These are phyloP conservation scores for Actinia equina DNA, from an alignment of 64 coral and sea anemone species.

Conservation along the genomic window DNA sequence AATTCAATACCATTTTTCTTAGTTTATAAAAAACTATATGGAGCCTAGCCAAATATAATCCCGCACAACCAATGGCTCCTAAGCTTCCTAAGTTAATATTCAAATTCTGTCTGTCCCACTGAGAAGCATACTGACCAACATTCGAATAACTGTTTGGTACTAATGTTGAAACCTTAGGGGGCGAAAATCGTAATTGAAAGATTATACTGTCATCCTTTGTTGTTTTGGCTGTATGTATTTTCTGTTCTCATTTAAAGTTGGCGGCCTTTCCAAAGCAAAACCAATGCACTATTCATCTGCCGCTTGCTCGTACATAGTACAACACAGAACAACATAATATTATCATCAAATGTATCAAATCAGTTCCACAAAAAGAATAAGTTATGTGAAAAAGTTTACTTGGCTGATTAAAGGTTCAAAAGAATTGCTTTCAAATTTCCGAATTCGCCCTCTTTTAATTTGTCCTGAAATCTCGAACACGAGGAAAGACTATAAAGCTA, in stretches of 20 bases:
- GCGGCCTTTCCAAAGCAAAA: neutral
- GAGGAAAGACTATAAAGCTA: neutral
- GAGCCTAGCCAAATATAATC: neutral
- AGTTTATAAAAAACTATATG: neutral
- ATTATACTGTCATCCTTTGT: neutral
- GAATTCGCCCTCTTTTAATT: neutral
- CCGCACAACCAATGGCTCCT: neutral
- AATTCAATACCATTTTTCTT: neutral
- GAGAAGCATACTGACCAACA: neutral
- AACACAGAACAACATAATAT: neutral
- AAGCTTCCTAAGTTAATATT: neutral
- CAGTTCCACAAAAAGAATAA: neutral
- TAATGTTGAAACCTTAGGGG: neutral
- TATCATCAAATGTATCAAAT: neutral
- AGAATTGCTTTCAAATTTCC: constrained; percentile 8
- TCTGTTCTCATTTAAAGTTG: neutral
- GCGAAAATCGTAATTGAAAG: neutral
- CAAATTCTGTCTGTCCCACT: neutral
- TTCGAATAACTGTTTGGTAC: neutral
- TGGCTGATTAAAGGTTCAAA: neutral
- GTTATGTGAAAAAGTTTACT: neutral
- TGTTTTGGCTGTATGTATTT: neutral
- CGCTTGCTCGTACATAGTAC: neutral
- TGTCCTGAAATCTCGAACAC: neutral
- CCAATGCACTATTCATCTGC: neutral